Conservation (phyloP, 2,113 vertebrate species). For the Barbus barbus region DNA sequence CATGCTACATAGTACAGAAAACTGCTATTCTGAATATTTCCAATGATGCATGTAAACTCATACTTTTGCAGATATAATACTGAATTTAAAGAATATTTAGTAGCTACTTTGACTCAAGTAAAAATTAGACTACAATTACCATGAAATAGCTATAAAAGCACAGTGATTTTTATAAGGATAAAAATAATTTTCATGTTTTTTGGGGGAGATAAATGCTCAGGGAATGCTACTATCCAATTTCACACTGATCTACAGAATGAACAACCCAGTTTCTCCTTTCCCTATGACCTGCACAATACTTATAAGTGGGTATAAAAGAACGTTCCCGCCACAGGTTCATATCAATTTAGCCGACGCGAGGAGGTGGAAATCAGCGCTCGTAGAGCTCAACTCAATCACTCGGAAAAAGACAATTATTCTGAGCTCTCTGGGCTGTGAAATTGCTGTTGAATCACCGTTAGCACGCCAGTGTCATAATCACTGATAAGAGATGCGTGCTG, state of each 20-base stretch:
- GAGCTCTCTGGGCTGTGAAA: conserved; percentile 77
- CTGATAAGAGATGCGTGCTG: conserved; percentile 72
- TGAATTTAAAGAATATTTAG: too few species aligned
- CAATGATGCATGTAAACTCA: too few species aligned
- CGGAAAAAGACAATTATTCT: conserved; percentile 77
- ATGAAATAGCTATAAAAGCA: too few species aligned
- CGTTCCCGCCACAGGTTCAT: conserved; percentile 44
- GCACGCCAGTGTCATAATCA: conserved; percentile 75
- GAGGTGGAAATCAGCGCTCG: conserved; percentile 56
- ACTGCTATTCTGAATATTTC: too few species aligned
- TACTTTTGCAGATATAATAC: too few species aligned
- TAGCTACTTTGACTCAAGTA: too few species aligned
- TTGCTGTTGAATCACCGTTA: conserved; percentile 75
- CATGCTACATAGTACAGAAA: too few species aligned
- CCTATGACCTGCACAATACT: background rate
- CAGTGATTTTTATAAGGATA: background rate
- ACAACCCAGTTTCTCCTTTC: background rate
- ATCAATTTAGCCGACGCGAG: conserved; percentile 26
- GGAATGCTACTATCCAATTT: background rate
- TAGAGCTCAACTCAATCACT: conserved; percentile 72
- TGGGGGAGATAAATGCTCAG: background rate
- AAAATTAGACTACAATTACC: too few species aligned
- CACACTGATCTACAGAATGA: background rate
- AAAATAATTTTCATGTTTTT: background rate
- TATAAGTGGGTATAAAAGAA: background rate